These are phyloP conservation scores for Hoplias malabaricus DNA, from an alignment of 2,113 vertebrate species.

Conservation along the genomic window DNA sequence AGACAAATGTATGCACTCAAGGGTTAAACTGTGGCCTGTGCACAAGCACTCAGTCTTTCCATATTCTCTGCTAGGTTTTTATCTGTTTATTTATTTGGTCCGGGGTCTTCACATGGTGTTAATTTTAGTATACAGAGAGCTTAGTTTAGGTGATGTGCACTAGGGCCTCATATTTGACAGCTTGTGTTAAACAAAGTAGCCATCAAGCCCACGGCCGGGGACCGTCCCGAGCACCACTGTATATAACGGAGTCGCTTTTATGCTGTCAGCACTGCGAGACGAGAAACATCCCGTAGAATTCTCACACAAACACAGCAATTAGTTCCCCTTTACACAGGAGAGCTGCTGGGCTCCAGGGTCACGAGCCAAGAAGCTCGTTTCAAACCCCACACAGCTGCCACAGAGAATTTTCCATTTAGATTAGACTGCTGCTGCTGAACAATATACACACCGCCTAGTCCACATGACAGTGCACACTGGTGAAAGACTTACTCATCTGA, in stretches of 20 bases:
- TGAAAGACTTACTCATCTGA: neutral
- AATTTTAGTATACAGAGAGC: constrained; percentile 11
- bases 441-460: constrained; percentile 25
- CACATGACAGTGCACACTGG: neutral
- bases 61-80: neutral
- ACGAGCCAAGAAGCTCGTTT: constrained; percentile 18
- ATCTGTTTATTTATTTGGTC: constrained; percentile 27
- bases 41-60: neutral
- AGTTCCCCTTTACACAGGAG: constrained; percentile 5
- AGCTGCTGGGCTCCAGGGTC: neutral
- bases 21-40: neutral
- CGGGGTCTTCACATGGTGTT: constrained; percentile 14
- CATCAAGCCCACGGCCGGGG: neutral
- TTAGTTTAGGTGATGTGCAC: constrained; percentile 29
- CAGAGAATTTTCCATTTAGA: constrained; percentile 30
- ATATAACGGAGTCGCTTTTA: constrained; percentile 21
- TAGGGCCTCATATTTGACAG: constrained; percentile 4
- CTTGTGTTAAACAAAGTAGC: constrained; percentile 35
- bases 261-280: constrained; percentile 12
- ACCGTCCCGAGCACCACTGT: neutral
- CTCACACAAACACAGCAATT: constrained; percentile 18
- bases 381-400: constrained; percentile 24
- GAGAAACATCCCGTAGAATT: constrained; percentile 23
- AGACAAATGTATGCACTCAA: neutral
- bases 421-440: constrained; percentile 11